These are phyloP conservation scores for Pheucticus melanocephalus DNA, from an alignment of 2,113 vertebrate genomes.

Conservation along the genomic window DNA sequence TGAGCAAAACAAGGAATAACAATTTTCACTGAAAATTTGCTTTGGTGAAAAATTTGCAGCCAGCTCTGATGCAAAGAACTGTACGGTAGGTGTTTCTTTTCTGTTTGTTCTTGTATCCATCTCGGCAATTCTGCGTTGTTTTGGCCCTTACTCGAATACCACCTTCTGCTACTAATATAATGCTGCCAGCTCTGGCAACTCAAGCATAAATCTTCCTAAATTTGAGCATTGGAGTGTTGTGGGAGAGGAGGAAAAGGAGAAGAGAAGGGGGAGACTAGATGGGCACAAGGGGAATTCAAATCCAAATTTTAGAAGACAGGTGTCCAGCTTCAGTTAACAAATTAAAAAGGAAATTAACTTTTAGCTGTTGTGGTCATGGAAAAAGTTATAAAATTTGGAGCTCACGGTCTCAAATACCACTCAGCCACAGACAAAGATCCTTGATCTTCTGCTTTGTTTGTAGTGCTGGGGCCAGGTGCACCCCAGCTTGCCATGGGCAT, in stretches of 20 bases:
- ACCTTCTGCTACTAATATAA: slow-evolving; percentile 37
- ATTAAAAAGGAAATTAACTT: not conserved
- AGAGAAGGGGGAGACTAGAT: not conserved
- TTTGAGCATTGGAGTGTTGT: not conserved
- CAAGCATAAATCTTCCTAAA: slow-evolving; percentile 15
- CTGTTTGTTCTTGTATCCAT: not conserved
- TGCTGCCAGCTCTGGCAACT: slow-evolving; percentile 25
- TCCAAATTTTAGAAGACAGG: not conserved
- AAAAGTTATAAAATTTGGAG: not conserved
- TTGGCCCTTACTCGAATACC: slow-evolving; percentile 11
- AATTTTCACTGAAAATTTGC: not conserved
- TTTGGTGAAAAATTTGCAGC: not conserved
- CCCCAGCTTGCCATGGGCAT: not conserved
- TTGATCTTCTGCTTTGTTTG: not conserved
- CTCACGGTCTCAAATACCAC: not conserved
- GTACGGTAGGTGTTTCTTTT: slow-evolving; percentile 6
- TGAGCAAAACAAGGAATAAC: not conserved
- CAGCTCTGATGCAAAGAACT: not conserved
- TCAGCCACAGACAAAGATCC: not conserved
- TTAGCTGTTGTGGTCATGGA: not conserved
- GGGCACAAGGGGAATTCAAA: not conserved
- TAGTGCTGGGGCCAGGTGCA: not conserved
- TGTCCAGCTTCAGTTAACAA: not conserved
- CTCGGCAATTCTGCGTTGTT: not conserved
- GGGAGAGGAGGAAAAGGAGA: not conserved